These are phyloP conservation scores for Oceanodroma tethys DNA, from an alignment of 2,113 vertebrate species.

Conservation along the genomic window DNA sequence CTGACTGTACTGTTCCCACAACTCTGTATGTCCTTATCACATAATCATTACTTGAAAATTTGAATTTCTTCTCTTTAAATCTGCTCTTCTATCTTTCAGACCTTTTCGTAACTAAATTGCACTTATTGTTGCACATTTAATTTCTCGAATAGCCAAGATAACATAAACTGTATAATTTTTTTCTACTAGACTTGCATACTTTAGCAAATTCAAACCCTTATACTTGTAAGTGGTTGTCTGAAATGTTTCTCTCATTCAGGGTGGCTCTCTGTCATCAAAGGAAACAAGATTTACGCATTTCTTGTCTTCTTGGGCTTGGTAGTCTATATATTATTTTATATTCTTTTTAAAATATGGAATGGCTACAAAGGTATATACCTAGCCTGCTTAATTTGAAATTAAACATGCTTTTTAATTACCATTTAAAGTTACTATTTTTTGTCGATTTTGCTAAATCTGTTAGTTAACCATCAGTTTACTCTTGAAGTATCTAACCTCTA, in stretches of 20 bases:
- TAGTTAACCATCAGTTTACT: not conserved
- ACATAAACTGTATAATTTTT: not conserved
- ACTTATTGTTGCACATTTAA: slow-evolving; percentile 17
- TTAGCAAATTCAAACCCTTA: not conserved
- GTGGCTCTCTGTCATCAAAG: not conserved
- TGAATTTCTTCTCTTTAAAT: slow-evolving; percentile 6
- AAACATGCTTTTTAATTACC: not conserved
- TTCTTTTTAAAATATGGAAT: not conserved
- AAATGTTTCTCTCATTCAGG: not conserved
- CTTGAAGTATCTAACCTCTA: not conserved
- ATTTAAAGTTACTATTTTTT: not conserved
- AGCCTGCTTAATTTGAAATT: not conserved
- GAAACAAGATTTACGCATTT: not conserved
- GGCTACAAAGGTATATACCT: not conserved
- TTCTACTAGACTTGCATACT: not conserved
- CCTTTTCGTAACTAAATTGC: slow-evolving; percentile 20
- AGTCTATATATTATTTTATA: not conserved
- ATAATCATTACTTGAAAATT: slow-evolving; percentile 5
- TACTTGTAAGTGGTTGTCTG: not conserved
- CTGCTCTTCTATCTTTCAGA: not conserved
- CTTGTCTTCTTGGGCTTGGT: not conserved
- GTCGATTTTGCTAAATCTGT: not conserved
- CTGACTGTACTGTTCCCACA: not conserved
- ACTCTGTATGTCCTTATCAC: not conserved
- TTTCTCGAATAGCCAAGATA: slow-evolving; percentile 5